These are phyloP conservation scores for Dicyrtoma fusca DNA, from an alignment of 2,888 invertebrate genomes.

Conservation along the genomic window DNA sequence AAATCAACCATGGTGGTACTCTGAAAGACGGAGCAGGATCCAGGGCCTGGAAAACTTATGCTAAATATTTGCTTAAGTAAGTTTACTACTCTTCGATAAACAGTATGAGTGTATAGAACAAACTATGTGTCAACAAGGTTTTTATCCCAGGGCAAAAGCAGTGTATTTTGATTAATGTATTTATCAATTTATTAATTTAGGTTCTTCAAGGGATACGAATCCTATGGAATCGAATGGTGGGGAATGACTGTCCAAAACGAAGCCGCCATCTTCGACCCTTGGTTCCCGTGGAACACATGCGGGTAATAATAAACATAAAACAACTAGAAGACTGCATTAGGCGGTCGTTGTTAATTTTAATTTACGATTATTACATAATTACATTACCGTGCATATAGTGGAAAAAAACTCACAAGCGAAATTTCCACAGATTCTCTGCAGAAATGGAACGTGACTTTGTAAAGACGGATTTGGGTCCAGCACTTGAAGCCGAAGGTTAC, in stretches of 20 bases:
- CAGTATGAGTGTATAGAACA: not conserved
- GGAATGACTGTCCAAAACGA: constrained; percentile 67
- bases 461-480: constrained; percentile 58
- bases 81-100: not conserved
- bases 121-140: too few relatives aligned
- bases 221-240: constrained; percentile 74
- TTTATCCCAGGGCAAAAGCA: not conserved
- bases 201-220: constrained; percentile 58
- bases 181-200: constrained; percentile 13
- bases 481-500: constrained; percentile 57
- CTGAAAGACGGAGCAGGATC: constrained; percentile 44
- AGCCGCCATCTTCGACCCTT: constrained; percentile 49
- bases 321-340: too few relatives aligned
- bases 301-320: constrained; percentile 54
- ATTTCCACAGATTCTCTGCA: constrained; percentile 50
- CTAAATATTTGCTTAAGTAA: constrained; percentile 48
- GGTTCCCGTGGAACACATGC: constrained; percentile 59
- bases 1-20: constrained; percentile 50
- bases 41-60: constrained; percentile 44
- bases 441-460: constrained; percentile 59
- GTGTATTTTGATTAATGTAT: not conserved
- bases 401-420: too few relatives aligned
- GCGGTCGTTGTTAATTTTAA: too few relatives aligned
- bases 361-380: not conserved
- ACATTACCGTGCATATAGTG: too few relatives aligned